Evolutionary conservation across 2,888 invertebrate species (phyloP).

Genomic region (Gryllus longicercus): DNA sequence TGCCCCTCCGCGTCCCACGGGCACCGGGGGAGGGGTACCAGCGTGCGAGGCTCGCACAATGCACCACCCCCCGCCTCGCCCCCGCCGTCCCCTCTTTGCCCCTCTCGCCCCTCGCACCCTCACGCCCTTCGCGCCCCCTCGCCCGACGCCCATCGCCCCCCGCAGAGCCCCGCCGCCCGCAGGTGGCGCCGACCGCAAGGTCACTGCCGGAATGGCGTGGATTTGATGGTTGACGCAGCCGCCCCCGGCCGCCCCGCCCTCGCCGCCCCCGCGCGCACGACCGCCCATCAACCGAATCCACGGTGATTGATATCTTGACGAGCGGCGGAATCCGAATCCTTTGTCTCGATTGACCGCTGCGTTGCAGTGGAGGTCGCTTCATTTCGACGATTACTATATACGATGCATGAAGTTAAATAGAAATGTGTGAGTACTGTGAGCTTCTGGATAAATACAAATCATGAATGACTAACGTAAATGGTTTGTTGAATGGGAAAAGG

Average conservation of each 20-base stretch:
- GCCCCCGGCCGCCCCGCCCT: no score
- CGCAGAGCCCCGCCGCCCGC: neutral
- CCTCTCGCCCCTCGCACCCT: neutral
- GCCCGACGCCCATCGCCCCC: neutral
- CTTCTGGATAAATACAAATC: no score
- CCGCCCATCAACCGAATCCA: neutral
- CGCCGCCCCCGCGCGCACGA: neutral
- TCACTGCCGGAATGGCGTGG: neutral
- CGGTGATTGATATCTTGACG: neutral
- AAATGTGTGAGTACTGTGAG: no score
- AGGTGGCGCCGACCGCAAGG: neutral
- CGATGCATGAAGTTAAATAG: no score
- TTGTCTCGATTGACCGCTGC: neutral
- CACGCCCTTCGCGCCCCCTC: no score
- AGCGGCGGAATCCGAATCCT: neutral
- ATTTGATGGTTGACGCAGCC: conserved; percentile 7
- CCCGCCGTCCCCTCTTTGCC: neutral
- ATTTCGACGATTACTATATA: neutral
- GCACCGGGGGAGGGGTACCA: neutral
- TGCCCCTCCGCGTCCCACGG: neutral
- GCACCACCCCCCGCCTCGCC: neutral
- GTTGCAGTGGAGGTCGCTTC: neutral
- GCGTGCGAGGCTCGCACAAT: neutral
- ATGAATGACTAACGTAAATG: no score
- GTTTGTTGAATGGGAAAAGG: no score